Conservation (phyloP, 2,113 vertebrate species). For the Oryzias melastigma region DNA sequence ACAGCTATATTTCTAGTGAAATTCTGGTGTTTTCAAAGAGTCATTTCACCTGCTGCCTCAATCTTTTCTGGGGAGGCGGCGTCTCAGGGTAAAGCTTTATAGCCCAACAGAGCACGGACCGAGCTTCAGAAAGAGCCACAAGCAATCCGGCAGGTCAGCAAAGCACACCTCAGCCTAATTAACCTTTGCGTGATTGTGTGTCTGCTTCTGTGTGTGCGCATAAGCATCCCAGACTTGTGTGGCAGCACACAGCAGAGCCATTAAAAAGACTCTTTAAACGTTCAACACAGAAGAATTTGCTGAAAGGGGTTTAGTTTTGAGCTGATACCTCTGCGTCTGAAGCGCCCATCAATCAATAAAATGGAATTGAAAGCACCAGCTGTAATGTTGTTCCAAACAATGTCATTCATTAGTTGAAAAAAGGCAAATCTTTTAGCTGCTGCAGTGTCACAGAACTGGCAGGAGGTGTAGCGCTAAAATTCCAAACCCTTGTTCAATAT, state of each 20-base stretch:
- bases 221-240: slow-evolving; percentile 1
- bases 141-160: slow-evolving; percentile 47
- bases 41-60: slow-evolving; percentile 40
- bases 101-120: slow-evolving; percentile 24
- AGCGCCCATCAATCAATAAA: slow-evolving; percentile 2
- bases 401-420: slow-evolving; percentile 25
- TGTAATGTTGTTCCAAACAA: neutral
- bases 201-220: slow-evolving; percentile 15
- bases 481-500: slow-evolving; percentile 18
- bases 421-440: neutral
- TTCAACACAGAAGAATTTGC: neutral
- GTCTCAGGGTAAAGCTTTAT: slow-evolving; percentile 39
- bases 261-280: slow-evolving; percentile 2
- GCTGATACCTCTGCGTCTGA: neutral
- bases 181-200: slow-evolving; percentile 32
- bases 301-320: neutral
- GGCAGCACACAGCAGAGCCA: neutral
- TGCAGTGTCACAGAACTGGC: slow-evolving; percentile 4
- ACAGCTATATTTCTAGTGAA: slow-evolving; percentile 27
- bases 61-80: slow-evolving; percentile 35
- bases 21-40: slow-evolving; percentile 33
- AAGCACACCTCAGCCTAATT: slow-evolving; percentile 61
- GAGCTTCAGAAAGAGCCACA: slow-evolving; percentile 35
- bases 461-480: slow-evolving; percentile 8
- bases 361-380: slow-evolving; percentile 4